These are phyloP conservation scores for Oreocharis arfaki DNA, from an alignment of 2,113 vertebrate species.

Conservation along the genomic window DNA sequence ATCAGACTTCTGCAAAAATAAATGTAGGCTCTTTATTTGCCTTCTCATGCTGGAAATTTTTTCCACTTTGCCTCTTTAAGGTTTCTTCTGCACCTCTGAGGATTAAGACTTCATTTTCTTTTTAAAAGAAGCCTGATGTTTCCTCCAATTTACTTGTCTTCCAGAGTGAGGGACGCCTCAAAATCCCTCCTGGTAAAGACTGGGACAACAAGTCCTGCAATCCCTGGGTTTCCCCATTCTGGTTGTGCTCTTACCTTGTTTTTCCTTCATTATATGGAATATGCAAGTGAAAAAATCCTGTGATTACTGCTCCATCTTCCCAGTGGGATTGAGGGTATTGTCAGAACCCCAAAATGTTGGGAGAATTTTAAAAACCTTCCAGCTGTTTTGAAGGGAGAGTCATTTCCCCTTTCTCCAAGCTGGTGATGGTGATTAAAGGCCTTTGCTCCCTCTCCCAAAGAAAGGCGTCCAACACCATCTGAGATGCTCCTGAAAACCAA, in stretches of 20 bases:
- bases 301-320: neutral
- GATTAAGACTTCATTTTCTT: neutral
- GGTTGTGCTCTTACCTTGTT: neutral
- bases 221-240: neutral
- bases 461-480: neutral
- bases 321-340: neutral
- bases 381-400: neutral
- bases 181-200: neutral
- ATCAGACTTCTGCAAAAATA: conserved; percentile 22
- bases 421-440: neutral
- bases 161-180: neutral
- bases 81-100: neutral
- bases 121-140: neutral
- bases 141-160: neutral
- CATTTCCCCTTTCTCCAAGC: neutral
- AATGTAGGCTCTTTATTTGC: neutral
- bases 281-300: neutral
- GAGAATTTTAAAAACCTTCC: neutral
- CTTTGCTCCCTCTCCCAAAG: neutral
- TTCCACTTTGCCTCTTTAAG: neutral
- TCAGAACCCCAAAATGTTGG: neutral
- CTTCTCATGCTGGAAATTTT: neutral
- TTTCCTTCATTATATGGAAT: neutral
- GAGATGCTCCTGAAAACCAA: neutral
- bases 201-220: neutral